Evolutionary conservation across 2,797 vertebrate species (phyloP).

Genomic region (Fistularia tabacaria): DNA sequence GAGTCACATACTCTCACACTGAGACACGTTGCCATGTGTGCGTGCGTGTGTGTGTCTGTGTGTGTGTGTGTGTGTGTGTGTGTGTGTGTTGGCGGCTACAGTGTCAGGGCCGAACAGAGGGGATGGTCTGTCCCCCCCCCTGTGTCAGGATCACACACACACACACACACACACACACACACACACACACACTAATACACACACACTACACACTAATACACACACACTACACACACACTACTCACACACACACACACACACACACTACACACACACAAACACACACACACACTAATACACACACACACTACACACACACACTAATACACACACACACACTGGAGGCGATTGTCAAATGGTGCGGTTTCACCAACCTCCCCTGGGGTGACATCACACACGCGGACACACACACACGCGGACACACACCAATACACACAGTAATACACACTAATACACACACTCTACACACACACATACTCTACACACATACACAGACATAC

Average conservation of each 20-base stretch:
- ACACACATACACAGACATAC: background rate
- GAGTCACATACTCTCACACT: slow-evolving; percentile 46
- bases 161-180: slow-evolving; percentile 31
- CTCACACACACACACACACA: slow-evolving; percentile 46
- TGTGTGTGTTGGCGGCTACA: slow-evolving; percentile 62
- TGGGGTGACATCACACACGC: slow-evolving; percentile 65
- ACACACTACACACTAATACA: slow-evolving; percentile 41
- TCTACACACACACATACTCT: background rate
- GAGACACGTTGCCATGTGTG: slow-evolving; percentile 44
- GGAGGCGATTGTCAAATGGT: slow-evolving; percentile 60
- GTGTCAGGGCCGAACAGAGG: slow-evolving; percentile 56
- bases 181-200: slow-evolving; percentile 58
- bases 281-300: slow-evolving; percentile 45
- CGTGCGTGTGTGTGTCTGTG: slow-evolving; percentile 46
- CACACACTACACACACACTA: slow-evolving; percentile 43
- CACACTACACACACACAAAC: slow-evolving; percentile 35
- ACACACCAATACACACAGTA: no score
- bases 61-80: slow-evolving; percentile 43
- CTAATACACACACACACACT: slow-evolving; percentile 48
- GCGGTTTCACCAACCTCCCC: slow-evolving; percentile 46
- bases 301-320: slow-evolving; percentile 42
- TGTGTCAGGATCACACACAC: slow-evolving; percentile 49
- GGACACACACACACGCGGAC: slow-evolving; percentile 22
- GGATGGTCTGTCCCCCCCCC: slow-evolving; percentile 39
- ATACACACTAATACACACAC: no score